Conservation (phyloP, 2,113 vertebrate species). For the Chaetodon auriga region DNA sequence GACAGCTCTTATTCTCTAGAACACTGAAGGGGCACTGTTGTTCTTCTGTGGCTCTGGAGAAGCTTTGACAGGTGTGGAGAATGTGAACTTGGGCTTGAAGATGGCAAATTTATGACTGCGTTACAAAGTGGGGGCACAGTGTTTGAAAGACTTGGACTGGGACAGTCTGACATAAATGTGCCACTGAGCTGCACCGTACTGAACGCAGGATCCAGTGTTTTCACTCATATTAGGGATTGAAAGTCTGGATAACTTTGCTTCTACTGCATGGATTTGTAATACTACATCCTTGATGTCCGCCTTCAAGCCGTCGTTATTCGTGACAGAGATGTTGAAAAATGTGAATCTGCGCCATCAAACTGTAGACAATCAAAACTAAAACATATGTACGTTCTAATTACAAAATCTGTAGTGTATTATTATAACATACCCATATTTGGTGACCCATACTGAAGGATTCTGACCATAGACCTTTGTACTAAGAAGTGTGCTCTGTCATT, state of each 20-base stretch:
- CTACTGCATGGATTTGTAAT: neutral
- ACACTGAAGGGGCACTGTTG: neutral
- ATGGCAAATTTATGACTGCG: neutral
- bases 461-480: neutral
- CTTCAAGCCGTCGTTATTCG: neutral
- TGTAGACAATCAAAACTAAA: constrained; percentile 7
- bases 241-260: neutral
- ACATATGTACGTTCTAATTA: constrained; percentile 3
- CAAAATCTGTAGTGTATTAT: constrained; percentile 2
- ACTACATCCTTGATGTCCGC: too few relatives aligned
- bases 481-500: constrained; percentile 30
- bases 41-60: neutral
- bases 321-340: neutral
- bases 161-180: neutral
- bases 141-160: neutral
- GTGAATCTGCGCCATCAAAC: neutral
- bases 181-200: too few relatives aligned
- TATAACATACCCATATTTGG: constrained; percentile 4
- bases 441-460: constrained; percentile 1
- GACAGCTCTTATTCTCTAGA: neutral
- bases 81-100: neutral
- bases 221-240: neutral
- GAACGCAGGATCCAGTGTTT: neutral
- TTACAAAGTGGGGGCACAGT: neutral
- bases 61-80: too few relatives aligned